A percentile compares a stretch with the other conserved stretches of the same genome.
These are phyloP conservation scores for Agelastica alni DNA, from an alignment of 2,888 invertebrate genomes.

Conservation along the genomic window DNA sequence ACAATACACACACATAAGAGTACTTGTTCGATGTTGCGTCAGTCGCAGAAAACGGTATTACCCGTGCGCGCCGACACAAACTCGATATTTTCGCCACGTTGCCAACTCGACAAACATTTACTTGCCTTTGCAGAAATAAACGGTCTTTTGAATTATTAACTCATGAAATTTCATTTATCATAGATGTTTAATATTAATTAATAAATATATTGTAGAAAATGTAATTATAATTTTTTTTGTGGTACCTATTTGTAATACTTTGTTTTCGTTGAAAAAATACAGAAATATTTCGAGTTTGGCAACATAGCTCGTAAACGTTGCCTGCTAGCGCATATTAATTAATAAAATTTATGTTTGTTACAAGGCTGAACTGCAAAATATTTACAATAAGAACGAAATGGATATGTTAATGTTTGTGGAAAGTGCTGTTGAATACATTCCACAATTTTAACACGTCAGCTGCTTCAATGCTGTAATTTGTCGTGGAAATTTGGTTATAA, in stretches of 20 bases:
- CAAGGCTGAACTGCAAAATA: not conserved
- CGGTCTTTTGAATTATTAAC: too few species aligned
- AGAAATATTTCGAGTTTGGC: not conserved
- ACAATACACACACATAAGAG: slow-evolving; percentile 4
- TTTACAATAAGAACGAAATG: not conserved
- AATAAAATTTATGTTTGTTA: slow-evolving; percentile 13
- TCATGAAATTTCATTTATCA: too few species aligned
- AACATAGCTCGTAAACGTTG: slow-evolving; percentile 11
- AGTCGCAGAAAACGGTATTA: not conserved
- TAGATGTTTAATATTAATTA: too few species aligned
- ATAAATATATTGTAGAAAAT: too few species aligned
- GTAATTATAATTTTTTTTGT: not conserved
- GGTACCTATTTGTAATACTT: too few species aligned
- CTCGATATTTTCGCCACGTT: not conserved
- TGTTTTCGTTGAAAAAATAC: too few species aligned
- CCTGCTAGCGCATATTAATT: slow-evolving; percentile 14
- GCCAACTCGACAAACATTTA: not conserved
- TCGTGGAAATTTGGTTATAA: too few species aligned
- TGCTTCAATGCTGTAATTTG: too few species aligned
- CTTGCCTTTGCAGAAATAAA: too few species aligned
- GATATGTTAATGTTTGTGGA: not conserved
- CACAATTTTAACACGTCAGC: too few species aligned
- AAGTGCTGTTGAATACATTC: too few species aligned
- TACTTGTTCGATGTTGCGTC: slow-evolving; percentile 16
- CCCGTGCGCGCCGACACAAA: slow-evolving; percentile 15